Percentiles rank a stretch among this genome's conserved stretches.
Conservation (phyloP, 2,888 invertebrate genomes). For the Plebejus melissa region DNA sequence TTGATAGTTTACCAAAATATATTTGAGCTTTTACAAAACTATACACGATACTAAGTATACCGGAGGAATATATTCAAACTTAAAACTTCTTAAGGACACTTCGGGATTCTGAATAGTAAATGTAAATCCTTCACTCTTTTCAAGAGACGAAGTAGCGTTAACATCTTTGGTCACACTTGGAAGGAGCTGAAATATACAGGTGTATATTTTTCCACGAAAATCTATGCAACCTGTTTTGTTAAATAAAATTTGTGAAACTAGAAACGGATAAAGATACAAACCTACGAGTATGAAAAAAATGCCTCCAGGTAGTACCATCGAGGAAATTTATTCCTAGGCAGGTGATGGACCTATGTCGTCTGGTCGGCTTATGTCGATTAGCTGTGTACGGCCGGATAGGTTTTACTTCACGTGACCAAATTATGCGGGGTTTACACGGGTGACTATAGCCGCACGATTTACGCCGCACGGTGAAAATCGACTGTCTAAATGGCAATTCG, state of each 20-base stretch:
- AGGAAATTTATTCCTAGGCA: no score
- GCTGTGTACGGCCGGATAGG: no score
- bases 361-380: no score
- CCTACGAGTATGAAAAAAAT: background rate
- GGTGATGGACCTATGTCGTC: no score
- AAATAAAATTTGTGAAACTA: background rate
- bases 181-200: background rate
- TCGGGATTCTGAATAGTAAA: background rate
- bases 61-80: background rate
- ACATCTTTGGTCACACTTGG: background rate
- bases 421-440: no score
- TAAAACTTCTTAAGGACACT: background rate
- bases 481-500: no score
- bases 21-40: background rate
- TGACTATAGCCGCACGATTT: no score
- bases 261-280: background rate
- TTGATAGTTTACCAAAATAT: background rate
- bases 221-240: background rate
- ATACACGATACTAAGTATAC: background rate
- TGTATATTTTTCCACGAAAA: conserved; percentile 1
- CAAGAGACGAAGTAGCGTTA: background rate
- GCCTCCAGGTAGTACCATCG: no score
- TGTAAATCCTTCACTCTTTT: conserved; percentile 1
- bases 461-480: no score
- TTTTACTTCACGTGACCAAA: no score